A percentile compares a stretch with the other conserved stretches of the same genome.
Conservation (phyloP, 2,888 invertebrate genomes). For the Bimastos eiseni region DNA sequence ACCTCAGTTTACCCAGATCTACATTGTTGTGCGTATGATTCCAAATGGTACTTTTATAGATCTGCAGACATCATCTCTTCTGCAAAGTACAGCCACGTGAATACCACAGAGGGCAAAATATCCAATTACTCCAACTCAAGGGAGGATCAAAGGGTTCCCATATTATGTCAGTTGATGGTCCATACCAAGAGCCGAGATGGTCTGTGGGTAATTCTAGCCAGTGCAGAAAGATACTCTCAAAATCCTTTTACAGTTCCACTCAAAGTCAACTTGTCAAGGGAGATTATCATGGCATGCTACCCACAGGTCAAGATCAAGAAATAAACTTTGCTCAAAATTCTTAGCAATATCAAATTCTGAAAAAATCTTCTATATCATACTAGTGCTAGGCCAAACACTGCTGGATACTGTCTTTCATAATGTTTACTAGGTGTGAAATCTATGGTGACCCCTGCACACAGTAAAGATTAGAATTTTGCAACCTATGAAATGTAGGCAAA, state of each 20-base stretch:
- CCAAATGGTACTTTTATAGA: not conserved
- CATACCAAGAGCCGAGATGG: not conserved
- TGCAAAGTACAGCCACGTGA: not conserved
- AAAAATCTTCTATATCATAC: not conserved
- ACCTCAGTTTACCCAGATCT: not conserved
- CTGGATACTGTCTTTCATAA: too few species aligned
- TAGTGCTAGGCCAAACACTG: not conserved
- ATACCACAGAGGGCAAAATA: not conserved
- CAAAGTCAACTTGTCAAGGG: not conserved
- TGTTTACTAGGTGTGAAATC: not conserved
- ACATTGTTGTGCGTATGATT: not conserved
- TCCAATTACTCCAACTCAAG: not conserved
- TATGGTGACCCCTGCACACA: not conserved
- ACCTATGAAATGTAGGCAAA: too few species aligned
- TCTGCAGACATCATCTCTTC: not conserved
- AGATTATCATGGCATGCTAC: not conserved
- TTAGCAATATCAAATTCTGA: not conserved
- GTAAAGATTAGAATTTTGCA: too few species aligned
- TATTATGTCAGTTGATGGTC: not conserved
- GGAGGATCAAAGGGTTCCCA: not conserved
- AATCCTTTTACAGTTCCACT: not conserved
- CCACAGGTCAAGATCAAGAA: not conserved
- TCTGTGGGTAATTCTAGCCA: not conserved
- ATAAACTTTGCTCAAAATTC: not conserved
- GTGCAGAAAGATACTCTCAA: not conserved